phyloP scores from a whole-genome alignment of 2,888 invertebrate species.

The Lysandra bellargus region DNA sequence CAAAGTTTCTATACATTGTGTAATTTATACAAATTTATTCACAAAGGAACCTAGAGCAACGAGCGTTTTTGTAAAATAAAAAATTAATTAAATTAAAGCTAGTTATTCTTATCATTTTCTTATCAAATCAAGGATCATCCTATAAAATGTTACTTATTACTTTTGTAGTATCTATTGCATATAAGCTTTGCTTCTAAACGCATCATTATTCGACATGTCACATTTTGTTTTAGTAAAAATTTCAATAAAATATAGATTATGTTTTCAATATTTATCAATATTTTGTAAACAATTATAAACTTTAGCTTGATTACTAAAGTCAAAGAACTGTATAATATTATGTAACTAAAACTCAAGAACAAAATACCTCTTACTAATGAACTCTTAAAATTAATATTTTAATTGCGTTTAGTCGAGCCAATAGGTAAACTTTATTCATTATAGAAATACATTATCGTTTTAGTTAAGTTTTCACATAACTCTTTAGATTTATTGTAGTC shows the following conservation, averaged over 20 bases:
- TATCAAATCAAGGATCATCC: background rate
- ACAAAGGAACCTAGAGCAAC: background rate
- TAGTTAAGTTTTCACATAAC: background rate
- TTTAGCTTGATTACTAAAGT: background rate
- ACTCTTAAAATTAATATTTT: background rate
- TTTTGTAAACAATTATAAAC: background rate
- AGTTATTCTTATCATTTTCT: background rate
- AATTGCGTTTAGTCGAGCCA: background rate
- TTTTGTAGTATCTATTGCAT: background rate
- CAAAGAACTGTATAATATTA: background rate
- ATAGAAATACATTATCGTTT: background rate
- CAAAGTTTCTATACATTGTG: background rate
- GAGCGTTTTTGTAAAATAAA: background rate
- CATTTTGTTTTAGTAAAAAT: background rate
- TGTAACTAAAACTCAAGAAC: background rate
- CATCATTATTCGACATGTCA: background rate
- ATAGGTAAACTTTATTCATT: background rate
- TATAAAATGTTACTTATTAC: background rate
- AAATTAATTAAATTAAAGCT: background rate
- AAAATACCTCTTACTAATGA: background rate
- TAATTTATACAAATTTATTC: background rate
- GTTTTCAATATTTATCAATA: background rate
- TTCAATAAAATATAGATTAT: background rate
- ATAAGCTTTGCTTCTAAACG: background rate
- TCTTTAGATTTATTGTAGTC: constrained; percentile 5